Evolutionary conservation across 2,888 invertebrate species (phyloP).

Genomic region (Rotaria sp.): DNA sequence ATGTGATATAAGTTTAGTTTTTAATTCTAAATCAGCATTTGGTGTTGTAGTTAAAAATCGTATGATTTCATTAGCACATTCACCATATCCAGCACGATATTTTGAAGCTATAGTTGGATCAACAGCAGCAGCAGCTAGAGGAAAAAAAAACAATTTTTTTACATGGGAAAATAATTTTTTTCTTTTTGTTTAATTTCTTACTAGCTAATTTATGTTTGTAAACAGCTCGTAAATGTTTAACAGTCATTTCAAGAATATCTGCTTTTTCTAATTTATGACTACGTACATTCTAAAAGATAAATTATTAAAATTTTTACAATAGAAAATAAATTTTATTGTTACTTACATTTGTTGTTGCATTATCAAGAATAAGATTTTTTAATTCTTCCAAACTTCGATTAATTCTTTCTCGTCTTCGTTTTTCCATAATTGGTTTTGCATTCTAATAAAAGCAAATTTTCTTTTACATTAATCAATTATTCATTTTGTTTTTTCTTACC

Average conservation of each 20-base stretch:
- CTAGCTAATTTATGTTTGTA: constrained; percentile 39
- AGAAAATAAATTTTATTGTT: not conserved
- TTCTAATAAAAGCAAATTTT: not conserved
- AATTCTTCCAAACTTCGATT: constrained; percentile 39
- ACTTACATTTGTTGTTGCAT: constrained; percentile 35
- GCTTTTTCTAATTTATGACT: constrained; percentile 41
- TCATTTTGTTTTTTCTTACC: not conserved
- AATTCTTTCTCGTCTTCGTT: constrained; percentile 39
- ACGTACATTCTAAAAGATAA: constrained; percentile 21
- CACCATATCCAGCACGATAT: constrained; percentile 35
- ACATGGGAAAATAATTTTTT: not conserved
- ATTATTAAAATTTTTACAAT: not conserved
- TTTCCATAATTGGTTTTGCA: constrained; percentile 39
- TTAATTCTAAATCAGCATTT: constrained; percentile 30
- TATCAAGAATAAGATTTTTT: constrained; percentile 36
- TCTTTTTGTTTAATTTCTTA: not conserved
- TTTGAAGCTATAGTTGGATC: constrained; percentile 33
- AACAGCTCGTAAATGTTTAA: constrained; percentile 36
- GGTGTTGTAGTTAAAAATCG: constrained; percentile 33
- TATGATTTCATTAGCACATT: constrained; percentile 37
- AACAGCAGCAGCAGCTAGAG: constrained; percentile 29
- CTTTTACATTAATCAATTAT: not conserved
- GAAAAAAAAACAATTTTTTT: not conserved
- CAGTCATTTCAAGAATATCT: constrained; percentile 40
- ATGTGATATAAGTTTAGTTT: constrained; percentile 18